Conservation (phyloP, 2,888 invertebrate genomes). For the Drosophila quinaria region DNA sequence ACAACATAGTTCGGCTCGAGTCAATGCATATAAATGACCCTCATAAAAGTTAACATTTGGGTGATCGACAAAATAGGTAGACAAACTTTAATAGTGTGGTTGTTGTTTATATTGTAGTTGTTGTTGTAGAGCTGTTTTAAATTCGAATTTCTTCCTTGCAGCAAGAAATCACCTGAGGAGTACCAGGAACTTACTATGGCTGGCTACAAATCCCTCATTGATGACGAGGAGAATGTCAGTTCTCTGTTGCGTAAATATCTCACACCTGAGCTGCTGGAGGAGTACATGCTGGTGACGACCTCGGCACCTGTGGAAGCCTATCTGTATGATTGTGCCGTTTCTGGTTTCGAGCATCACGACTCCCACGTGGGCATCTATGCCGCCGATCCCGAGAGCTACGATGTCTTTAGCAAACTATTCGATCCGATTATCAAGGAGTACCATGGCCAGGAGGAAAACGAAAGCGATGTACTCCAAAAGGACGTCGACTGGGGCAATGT, state of each 20-base stretch:
- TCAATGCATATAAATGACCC: too few species aligned
- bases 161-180: slow-evolving; percentile 84
- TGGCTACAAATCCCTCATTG: slow-evolving; percentile 86
- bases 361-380: slow-evolving; percentile 89
- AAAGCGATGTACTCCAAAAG: slow-evolving; percentile 88
- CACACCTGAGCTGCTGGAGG: slow-evolving; percentile 87
- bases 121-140: too few species aligned
- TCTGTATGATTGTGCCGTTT: slow-evolving; percentile 88
- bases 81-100: too few species aligned
- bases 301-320: slow-evolving; percentile 87
- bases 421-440: slow-evolving; percentile 90
- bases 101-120: too few species aligned
- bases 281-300: slow-evolving; percentile 87
- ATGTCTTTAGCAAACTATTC: slow-evolving; percentile 88
- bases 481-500: slow-evolving; percentile 88
- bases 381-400: slow-evolving; percentile 89
- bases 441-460: slow-evolving; percentile 86
- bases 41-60: too few species aligned
- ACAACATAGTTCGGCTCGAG: too few species aligned
- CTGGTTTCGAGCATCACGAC: slow-evolving; percentile 89
- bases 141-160: slow-evolving; percentile 30
- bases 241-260: slow-evolving; percentile 89
- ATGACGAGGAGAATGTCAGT: slow-evolving; percentile 86
- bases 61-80: too few species aligned
- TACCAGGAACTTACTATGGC: slow-evolving; percentile 86